Evolutionary conservation across 2,113 vertebrate genomes (phyloP).

Genomic region (Glareola pratincola): DNA sequence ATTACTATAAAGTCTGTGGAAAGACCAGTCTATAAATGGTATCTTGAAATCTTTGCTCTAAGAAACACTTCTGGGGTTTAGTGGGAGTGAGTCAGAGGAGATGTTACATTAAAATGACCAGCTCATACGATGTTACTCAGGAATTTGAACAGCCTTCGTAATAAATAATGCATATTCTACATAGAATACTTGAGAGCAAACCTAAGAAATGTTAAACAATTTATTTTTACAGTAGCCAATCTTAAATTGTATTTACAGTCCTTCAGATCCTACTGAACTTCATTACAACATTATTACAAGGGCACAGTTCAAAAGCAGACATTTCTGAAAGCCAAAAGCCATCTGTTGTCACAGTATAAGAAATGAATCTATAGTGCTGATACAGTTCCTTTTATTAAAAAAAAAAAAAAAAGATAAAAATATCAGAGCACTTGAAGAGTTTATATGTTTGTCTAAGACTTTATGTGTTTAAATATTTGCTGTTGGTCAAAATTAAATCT

Average conservation of each 20-base stretch:
- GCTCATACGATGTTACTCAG: not conserved
- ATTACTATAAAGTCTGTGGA: not conserved
- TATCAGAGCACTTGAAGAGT: not conserved
- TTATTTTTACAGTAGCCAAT: not conserved
- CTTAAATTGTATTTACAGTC: not conserved
- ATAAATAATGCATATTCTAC: not conserved
- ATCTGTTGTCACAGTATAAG: not conserved
- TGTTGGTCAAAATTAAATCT: not conserved
- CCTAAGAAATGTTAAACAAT: not conserved
- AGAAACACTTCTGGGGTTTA: not conserved
- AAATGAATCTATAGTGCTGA: not conserved
- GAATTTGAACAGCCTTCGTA: not conserved
- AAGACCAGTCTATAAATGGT: not conserved
- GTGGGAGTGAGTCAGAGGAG: not conserved
- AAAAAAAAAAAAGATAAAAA: accelerated
- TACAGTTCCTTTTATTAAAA: not conserved
- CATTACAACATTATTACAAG: not conserved
- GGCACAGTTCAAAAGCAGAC: not conserved
- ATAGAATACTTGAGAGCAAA: not conserved
- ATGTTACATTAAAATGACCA: not conserved
- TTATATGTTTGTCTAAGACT: not conserved
- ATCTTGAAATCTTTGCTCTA: not conserved
- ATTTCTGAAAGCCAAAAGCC: not conserved
- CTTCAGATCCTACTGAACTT: not conserved
- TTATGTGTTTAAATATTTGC: not conserved